Conservation (phyloP, 2,113 vertebrate species). For the Nipponia nippon region DNA sequence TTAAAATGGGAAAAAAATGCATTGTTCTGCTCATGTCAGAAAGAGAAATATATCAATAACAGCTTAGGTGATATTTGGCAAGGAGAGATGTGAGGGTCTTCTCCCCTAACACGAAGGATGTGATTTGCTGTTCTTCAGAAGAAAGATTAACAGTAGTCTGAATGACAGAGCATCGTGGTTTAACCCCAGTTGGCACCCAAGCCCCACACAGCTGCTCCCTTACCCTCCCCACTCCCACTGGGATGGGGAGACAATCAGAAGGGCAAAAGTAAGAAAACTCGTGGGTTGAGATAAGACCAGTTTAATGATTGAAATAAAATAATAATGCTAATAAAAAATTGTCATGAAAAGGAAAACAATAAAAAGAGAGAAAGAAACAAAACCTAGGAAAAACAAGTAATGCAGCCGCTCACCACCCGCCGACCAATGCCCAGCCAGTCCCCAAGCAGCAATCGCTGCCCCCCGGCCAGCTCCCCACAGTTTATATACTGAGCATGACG, state of each 20-base stretch:
- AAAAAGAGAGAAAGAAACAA: background rate
- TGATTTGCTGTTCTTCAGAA: background rate
- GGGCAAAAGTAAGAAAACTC: background rate
- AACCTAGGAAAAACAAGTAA: background rate
- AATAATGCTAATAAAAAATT: background rate
- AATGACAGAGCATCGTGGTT: background rate
- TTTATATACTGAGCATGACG: background rate
- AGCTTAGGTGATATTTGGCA: background rate
- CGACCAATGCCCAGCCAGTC: background rate
- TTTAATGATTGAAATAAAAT: background rate
- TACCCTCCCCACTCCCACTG: background rate
- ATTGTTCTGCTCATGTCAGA: background rate
- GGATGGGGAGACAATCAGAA: background rate
- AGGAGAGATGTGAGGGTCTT: rapidly evolving
- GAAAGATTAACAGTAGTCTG: background rate
- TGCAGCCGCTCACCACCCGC: background rate
- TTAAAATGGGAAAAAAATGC: background rate
- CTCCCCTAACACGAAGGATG: background rate
- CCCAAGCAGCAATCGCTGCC: background rate
- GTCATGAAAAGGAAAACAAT: background rate
- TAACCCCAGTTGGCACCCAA: background rate
- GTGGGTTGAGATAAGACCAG: background rate
- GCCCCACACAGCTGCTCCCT: background rate
- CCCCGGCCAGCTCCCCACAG: background rate
- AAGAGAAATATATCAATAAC: background rate